phyloP scores from a whole-genome alignment of 2,888 invertebrate genomes.

The Agonum fuliginosum region DNA sequence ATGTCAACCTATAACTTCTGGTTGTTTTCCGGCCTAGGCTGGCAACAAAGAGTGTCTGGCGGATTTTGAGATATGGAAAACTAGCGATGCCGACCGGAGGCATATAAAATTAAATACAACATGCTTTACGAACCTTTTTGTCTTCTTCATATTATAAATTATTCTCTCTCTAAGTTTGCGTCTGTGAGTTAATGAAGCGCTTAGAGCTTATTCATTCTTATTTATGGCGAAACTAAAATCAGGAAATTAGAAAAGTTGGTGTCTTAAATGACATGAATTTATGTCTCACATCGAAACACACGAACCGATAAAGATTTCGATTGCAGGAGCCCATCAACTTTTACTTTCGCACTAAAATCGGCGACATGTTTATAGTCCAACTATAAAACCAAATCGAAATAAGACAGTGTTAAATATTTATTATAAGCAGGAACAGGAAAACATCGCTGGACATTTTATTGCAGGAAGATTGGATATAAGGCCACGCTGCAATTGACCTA shows the following conservation, averaged over 20 bases:
- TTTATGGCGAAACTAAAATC: constrained; percentile 17
- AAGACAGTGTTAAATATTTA: constrained; percentile 21
- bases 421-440: background rate
- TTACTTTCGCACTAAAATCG: constrained; percentile 35
- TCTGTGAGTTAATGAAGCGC: background rate
- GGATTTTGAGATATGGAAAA: too few relatives aligned
- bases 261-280: constrained; percentile 4
- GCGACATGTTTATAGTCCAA: background rate
- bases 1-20: too few relatives aligned
- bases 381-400: constrained; percentile 21
- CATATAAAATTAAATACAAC: too few relatives aligned
- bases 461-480: too few relatives aligned
- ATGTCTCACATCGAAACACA: constrained; percentile 8
- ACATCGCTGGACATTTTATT: background rate
- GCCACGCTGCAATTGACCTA: background rate
- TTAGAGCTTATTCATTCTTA: background rate
- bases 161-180: too few relatives aligned
- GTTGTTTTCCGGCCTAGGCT: too few relatives aligned
- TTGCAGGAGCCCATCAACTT: constrained; percentile 25
- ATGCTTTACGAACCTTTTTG: too few relatives aligned
- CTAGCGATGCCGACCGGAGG: too few relatives aligned
- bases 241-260: constrained; percentile 32
- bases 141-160: too few relatives aligned
- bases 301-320: constrained; percentile 26
- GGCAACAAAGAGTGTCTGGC: too few relatives aligned